Percentiles rank a stretch among this genome's conserved stretches.
These are phyloP conservation scores for Shinisaurus crocodilurus DNA, from an alignment of 2,113 vertebrate genomes.

Conservation along the genomic window DNA sequence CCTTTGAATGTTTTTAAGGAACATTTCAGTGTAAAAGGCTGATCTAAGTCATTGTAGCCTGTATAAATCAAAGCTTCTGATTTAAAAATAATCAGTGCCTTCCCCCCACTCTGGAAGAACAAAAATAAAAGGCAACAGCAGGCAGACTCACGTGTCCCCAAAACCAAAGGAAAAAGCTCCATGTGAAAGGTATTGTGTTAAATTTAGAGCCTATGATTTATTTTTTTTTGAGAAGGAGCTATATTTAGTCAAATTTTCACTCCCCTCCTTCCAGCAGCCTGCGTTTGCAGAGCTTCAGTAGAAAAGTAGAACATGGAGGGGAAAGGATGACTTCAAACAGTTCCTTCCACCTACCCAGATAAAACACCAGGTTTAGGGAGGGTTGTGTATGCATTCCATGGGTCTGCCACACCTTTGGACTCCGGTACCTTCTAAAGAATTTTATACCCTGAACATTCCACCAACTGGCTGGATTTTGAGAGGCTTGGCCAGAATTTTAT, in stretches of 20 bases:
- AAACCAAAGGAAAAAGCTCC: not conserved
- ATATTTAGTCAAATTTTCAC: conserved; percentile 48
- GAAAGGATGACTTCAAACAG: fast-evolving
- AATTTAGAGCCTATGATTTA: conserved; percentile 49
- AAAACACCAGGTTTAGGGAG: not conserved
- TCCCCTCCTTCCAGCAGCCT: not conserved
- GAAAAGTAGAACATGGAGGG: fast-evolving
- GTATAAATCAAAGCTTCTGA: conserved; percentile 11
- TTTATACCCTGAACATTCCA: not conserved
- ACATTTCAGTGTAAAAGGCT: not conserved
- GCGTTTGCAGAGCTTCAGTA: not conserved
- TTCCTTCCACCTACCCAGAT: fast-evolving
- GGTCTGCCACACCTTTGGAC: not conserved
- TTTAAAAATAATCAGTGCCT: conserved; percentile 21
- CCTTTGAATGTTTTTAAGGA: not conserved
- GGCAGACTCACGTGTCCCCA: not conserved
- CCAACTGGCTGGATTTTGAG: not conserved
- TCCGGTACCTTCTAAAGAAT: not conserved
- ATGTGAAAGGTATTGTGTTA: conserved; percentile 31
- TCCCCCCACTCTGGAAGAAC: not conserved
- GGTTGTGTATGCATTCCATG: not conserved
- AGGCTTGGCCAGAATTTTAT: not conserved
- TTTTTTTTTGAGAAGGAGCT: conserved; percentile 26
- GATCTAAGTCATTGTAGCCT: conserved; percentile 1
- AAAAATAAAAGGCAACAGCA: not conserved